Conservation (phyloP, 1,140 invertebrate genomes). For the Drosophila insularis region DNA sequence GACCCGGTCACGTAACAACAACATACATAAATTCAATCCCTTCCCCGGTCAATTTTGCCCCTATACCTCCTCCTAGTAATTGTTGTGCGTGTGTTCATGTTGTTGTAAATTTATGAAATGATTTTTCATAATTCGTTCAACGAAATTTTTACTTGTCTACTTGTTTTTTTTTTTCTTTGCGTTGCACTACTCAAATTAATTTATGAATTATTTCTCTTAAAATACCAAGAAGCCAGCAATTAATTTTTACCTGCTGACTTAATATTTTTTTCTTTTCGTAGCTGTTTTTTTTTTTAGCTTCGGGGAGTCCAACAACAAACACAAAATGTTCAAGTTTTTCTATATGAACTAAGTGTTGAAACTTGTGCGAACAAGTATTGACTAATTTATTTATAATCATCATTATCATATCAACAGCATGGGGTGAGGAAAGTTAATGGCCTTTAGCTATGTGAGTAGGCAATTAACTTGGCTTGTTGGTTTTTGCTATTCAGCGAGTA, state of each 20-base stretch:
- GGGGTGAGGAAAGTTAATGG: constrained; percentile 32
- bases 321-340: constrained; percentile 36
- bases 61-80: too few relatives aligned
- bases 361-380: constrained; percentile 58
- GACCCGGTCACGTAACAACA: constrained; percentile 64
- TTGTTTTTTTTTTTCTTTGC: constrained; percentile 10
- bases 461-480: constrained; percentile 17
- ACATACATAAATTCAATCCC: constrained; percentile 15
- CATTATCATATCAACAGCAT: constrained; percentile 40
- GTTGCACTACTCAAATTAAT: constrained; percentile 68
- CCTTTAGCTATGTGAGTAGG: constrained; percentile 29
- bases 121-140: constrained; percentile 69
- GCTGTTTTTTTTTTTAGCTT: neutral
- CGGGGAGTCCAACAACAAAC: constrained; percentile 5
- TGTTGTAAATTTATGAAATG: constrained; percentile 76
- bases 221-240: constrained; percentile 73
- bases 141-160: constrained; percentile 37
- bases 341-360: constrained; percentile 53
- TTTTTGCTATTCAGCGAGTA: neutral
- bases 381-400: constrained; percentile 60
- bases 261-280: neutral
- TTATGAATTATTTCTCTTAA: constrained; percentile 80
- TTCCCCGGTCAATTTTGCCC: neutral
- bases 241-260: constrained; percentile 42
- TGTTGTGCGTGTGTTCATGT: constrained; percentile 35